phyloP scores from a whole-genome alignment of 1,140 invertebrate genomes.

The Pteromalus puparum region DNA sequence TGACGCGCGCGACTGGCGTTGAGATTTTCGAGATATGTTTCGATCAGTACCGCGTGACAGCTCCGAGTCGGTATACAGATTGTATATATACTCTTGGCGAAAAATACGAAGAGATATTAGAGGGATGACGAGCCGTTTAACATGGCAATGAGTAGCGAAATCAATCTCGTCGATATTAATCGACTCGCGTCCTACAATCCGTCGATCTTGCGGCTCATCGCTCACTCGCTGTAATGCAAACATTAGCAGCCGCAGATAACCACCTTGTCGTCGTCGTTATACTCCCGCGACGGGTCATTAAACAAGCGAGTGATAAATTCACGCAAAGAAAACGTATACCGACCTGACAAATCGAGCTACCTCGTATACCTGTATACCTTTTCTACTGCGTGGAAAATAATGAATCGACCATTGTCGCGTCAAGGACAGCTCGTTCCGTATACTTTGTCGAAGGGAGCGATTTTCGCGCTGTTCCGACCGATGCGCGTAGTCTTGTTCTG shows the following conservation, averaged over 20 bases:
- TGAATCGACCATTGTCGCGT: constrained; percentile 63
- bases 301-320: neutral
- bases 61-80: too few species aligned
- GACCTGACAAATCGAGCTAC: neutral
- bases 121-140: neutral
- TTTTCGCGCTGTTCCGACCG: neutral
- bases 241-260: constrained; percentile 7
- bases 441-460: neutral
- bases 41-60: too few species aligned
- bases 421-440: constrained; percentile 33
- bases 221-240: neutral
- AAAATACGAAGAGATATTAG: too few species aligned
- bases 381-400: constrained; percentile 57
- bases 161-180: constrained; percentile 24
- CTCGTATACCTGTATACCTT: constrained; percentile 27
- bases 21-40: neutral
- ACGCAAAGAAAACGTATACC: neutral
- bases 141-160: neutral
- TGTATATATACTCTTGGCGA: too few species aligned
- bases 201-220: constrained; percentile 16
- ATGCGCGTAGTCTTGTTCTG: neutral
- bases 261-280: constrained; percentile 16
- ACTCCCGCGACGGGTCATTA: neutral
- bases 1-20: neutral
- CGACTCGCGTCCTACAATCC: constrained; percentile 10